These are phyloP conservation scores for Octodonta nipae DNA, from an alignment of 2,888 invertebrate species.

Conservation along the genomic window DNA sequence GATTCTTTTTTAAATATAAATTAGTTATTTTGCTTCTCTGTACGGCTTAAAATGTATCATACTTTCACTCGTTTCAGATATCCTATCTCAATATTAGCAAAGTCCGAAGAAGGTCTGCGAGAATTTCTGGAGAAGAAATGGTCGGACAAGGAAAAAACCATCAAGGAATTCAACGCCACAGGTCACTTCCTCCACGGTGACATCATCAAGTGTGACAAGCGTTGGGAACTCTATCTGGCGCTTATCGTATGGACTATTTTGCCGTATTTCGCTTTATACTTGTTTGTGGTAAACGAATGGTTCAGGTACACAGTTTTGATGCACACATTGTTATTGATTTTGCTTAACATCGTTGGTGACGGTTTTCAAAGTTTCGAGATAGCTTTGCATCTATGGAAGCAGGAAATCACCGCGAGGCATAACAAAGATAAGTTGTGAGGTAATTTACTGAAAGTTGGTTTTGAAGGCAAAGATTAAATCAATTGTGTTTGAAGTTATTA, in stretches of 20 bases:
- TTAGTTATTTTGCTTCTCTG: no score
- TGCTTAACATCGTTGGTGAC: constrained; percentile 42
- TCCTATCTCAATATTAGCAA: constrained; percentile 44
- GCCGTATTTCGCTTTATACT: constrained; percentile 38
- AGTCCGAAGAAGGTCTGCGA: constrained; percentile 42
- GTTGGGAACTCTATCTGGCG: constrained; percentile 39
- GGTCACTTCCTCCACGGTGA: constrained; percentile 37
- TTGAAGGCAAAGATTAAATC: no score
- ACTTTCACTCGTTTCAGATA: no score
- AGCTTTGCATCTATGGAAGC: constrained; percentile 16
- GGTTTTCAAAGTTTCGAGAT: constrained; percentile 49
- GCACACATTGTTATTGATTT: constrained; percentile 42
- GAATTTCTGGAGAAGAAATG: constrained; percentile 53
- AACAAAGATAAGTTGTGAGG: no score
- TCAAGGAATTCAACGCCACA: constrained; percentile 45
- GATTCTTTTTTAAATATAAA: no score
- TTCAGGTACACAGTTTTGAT: constrained; percentile 44
- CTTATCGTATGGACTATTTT: constrained; percentile 54
- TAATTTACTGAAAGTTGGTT: no score
- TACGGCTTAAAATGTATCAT: no score
- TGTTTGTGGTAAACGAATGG: constrained; percentile 34
- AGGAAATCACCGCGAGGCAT: no score
- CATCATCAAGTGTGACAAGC: constrained; percentile 26
- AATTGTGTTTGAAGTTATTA: no score
- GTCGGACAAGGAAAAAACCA: constrained; percentile 49